Conservation (phyloP, 2,113 vertebrate genomes). For the Semnornis frantzii region DNA sequence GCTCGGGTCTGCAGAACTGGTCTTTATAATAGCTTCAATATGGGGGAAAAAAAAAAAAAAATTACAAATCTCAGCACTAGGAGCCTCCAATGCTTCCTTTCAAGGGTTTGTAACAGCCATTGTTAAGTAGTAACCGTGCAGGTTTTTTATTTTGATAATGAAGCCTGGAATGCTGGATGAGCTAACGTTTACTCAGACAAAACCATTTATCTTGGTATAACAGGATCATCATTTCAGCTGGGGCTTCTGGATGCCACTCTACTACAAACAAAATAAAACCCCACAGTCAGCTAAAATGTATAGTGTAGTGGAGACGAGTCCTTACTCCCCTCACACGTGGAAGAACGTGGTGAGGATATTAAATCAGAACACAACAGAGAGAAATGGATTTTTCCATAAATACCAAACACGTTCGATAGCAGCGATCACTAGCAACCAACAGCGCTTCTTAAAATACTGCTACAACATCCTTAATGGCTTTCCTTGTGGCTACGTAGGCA, state of each 20-base stretch:
- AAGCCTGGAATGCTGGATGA: background rate
- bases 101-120: background rate
- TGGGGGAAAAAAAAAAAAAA: background rate
- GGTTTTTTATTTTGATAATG: background rate
- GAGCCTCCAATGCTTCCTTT: background rate
- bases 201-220: slow-evolving; percentile 25
- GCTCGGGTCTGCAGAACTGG: slow-evolving; percentile 44
- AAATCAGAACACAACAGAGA: slow-evolving; percentile 14
- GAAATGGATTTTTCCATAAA: slow-evolving; percentile 23
- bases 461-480: background rate
- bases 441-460: background rate
- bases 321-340: background rate
- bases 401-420: background rate
- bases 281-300: slow-evolving; percentile 17
- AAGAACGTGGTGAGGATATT: slow-evolving; percentile 2
- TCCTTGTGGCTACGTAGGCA: slow-evolving; percentile 31
- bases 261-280: slow-evolving; percentile 27
- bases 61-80: background rate
- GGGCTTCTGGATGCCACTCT: slow-evolving; percentile 3
- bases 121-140: slow-evolving; percentile 5
- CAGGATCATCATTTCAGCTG: slow-evolving; percentile 43
- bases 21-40: slow-evolving; percentile 45
- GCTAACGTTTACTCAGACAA: slow-evolving; percentile 13
- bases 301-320: background rate
- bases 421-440: slow-evolving; percentile 16